phyloP scores from a whole-genome alignment of 2,888 invertebrate species.

The Nematopogon swammerdamellus region DNA sequence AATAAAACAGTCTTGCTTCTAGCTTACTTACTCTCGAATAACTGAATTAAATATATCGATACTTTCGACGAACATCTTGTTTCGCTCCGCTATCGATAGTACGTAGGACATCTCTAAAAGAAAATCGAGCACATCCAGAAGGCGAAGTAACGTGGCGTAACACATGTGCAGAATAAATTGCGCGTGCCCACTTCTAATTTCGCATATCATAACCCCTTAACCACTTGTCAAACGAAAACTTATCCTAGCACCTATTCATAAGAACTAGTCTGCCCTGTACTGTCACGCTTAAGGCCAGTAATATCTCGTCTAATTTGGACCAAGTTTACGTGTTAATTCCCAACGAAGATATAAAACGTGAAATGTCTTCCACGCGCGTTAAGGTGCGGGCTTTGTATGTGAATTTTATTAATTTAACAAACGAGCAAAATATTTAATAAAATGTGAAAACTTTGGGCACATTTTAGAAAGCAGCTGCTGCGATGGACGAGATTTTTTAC shows the following conservation, averaged over 20 bases:
- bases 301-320: background rate
- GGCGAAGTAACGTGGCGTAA: slow-evolving; percentile 1
- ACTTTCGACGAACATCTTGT: too few species aligned
- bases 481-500: too few species aligned
- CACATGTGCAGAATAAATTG: slow-evolving; percentile 5
- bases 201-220: slow-evolving; percentile 4
- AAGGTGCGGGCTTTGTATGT: background rate
- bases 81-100: too few species aligned
- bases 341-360: background rate
- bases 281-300: background rate
- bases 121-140: background rate
- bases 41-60: too few species aligned
- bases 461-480: too few species aligned
- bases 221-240: background rate
- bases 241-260: background rate
- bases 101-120: slow-evolving; percentile 2
- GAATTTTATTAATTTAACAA: too few species aligned
- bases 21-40: too few species aligned
- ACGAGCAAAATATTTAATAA: too few species aligned
- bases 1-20: too few species aligned
- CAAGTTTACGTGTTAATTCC: background rate
- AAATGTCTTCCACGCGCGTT: background rate
- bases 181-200: slow-evolving; percentile 5
- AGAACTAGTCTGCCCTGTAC: background rate
- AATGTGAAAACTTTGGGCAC: too few species aligned